These are phyloP conservation scores for Choristoneura fumiferana DNA, from an alignment of 1,140 invertebrate genomes.

Conservation along the genomic window DNA sequence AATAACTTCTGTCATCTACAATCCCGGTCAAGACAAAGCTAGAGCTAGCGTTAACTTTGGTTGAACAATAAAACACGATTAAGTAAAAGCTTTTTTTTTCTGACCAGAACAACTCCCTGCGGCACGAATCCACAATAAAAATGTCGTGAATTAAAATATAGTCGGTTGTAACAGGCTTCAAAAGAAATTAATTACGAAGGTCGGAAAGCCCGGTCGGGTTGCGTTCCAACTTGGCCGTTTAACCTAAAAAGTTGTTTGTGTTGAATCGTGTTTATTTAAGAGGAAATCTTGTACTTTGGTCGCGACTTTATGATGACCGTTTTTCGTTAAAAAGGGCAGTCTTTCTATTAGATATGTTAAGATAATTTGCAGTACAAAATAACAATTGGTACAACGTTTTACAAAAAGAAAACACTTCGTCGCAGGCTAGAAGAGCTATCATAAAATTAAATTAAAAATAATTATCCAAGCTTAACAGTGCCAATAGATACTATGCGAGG, in stretches of 20 bases:
- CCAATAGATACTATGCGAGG: no score
- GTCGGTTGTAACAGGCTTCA: slow-evolving; percentile 4
- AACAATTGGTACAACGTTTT: no score
- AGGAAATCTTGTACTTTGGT: no score
- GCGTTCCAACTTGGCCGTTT: not conserved
- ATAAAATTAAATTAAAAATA: no score
- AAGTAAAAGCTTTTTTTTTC: not conserved
- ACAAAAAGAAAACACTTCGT: no score
- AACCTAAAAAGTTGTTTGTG: not conserved
- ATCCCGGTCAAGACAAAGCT: not conserved
- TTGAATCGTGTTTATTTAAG: no score
- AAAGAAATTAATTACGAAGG: slow-evolving; percentile 15
- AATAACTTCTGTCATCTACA: not conserved
- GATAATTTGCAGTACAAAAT: no score
- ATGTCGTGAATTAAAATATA: slow-evolving; percentile 2
- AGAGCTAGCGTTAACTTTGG: not conserved
- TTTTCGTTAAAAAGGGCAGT: no score
- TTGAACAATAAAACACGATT: not conserved
- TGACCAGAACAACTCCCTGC: not conserved
- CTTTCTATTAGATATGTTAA: no score
- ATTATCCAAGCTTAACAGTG: no score
- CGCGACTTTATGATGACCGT: no score
- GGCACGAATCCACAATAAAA: slow-evolving; percentile 5
- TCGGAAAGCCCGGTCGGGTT: not conserved
- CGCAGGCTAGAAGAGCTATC: no score